These are phyloP conservation scores for Eretmochelys imbricata DNA, from an alignment of 2,113 vertebrate species.

Conservation along the genomic window DNA sequence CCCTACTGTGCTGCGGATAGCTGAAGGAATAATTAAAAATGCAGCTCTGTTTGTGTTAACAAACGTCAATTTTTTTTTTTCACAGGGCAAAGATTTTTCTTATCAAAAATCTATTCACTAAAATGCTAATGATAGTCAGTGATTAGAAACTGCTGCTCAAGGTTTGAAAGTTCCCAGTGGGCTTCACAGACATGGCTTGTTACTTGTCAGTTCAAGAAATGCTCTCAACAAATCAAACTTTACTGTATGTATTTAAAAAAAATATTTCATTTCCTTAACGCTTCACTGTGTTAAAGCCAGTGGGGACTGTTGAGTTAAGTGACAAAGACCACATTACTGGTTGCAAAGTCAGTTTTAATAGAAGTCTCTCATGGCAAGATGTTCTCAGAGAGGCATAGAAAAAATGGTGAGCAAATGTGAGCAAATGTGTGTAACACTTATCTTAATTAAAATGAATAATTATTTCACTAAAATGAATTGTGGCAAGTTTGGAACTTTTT, in stretches of 20 bases:
- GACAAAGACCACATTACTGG: constrained; percentile 77
- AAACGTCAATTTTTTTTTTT: constrained; percentile 61
- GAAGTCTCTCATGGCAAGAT: constrained; percentile 68
- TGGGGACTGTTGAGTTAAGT: constrained; percentile 77
- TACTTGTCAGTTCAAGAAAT: constrained; percentile 82
- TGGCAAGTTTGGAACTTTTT: not conserved
- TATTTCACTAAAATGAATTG: constrained; percentile 51
- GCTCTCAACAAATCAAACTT: constrained; percentile 82
- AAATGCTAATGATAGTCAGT: constrained; percentile 85
- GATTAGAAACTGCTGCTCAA: constrained; percentile 84
- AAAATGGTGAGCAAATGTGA: not conserved
- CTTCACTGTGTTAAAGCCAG: constrained; percentile 79
- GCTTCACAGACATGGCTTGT: constrained; percentile 77
- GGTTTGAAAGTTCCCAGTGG: constrained; percentile 83
- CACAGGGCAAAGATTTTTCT: constrained; percentile 78
- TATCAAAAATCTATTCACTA: constrained; percentile 80
- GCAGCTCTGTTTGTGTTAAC: constrained; percentile 60
- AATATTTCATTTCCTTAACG: constrained; percentile 80
- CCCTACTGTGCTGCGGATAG: not conserved
- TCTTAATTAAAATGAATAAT: constrained; percentile 66
- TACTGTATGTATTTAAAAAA: constrained; percentile 60
- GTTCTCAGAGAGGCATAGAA: constrained; percentile 51
- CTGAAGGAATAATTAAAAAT: constrained; percentile 67
- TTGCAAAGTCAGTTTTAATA: constrained; percentile 69
- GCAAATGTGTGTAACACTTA: constrained; percentile 28